phyloP scores from a whole-genome alignment of 2,797 vertebrate genomes.

The Chanos chanos region DNA sequence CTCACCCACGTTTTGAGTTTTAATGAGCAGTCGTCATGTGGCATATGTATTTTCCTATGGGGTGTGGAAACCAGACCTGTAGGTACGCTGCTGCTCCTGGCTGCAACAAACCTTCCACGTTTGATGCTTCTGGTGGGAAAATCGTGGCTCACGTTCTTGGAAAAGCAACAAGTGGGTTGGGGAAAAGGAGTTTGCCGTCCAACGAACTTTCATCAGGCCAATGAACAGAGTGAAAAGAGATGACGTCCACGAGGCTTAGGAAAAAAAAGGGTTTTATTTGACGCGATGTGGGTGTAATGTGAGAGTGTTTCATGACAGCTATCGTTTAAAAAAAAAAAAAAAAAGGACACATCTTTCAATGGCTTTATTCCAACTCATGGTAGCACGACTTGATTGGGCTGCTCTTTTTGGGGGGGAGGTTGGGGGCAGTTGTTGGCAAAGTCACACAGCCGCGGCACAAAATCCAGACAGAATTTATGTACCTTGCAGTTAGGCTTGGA shows the following conservation, averaged over 20 bases:
- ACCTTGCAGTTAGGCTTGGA: neutral
- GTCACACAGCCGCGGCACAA: too few relatives aligned
- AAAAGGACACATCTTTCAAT: too few relatives aligned
- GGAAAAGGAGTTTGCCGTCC: slow-evolving; percentile 13
- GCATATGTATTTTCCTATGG: slow-evolving; percentile 73
- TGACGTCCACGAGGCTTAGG: slow-evolving; percentile 15
- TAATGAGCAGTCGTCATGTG: slow-evolving; percentile 72
- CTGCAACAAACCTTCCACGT: slow-evolving; percentile 13
- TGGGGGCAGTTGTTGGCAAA: neutral
- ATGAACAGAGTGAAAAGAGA: slow-evolving; percentile 9
- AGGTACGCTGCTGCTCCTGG: slow-evolving; percentile 58
- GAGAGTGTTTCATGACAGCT: neutral
- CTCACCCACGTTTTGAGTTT: slow-evolving; percentile 65
- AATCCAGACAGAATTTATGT: neutral
- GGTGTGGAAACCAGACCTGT: slow-evolving; percentile 78
- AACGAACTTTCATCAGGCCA: slow-evolving; percentile 14
- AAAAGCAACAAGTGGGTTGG: neutral
- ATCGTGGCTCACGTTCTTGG: slow-evolving; percentile 50
- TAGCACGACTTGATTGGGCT: too few relatives aligned
- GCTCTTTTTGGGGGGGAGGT: neutral
- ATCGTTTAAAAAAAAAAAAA: neutral
- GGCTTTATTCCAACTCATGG: too few relatives aligned
- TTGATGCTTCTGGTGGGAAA: slow-evolving; percentile 18
- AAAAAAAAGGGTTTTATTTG: slow-evolving; percentile 12
- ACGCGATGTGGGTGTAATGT: slow-evolving; percentile 6